Evolutionary conservation across 2,888 invertebrate species (phyloP), one percentile per base, ranked within the genome.

Genomic region (Adelphocoris suturalis): DNA sequence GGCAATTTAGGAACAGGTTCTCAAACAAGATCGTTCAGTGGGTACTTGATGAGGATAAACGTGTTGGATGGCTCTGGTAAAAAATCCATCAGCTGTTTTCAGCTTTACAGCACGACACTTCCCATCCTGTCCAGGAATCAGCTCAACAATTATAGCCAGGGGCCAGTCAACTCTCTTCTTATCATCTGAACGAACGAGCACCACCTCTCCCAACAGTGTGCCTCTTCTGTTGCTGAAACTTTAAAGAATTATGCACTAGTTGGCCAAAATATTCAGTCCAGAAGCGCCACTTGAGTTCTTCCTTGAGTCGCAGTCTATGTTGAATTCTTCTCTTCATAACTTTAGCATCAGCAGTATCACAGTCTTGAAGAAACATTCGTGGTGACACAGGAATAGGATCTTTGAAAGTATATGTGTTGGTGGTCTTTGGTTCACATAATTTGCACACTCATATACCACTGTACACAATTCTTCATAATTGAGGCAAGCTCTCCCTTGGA

Each of bases 301-400:
- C 47, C 57, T 61, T 90, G 12, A 87, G n/a, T 11, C 46, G 37
- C 2, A 61, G 52, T 19, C 82, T 48, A n/a, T 86, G 76, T 28
- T 28, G 81, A 23, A 82, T 47, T 19, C 81, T 81, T 16, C 46
- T 48, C 12, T 27, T 75, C 1, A 91, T 46, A n/a, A 28, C 46
- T 14, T 27, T 47, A 27, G 61, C 55, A 19, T 81, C 90, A 57
- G 80, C 46, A 19, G 19, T 37, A 46, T 90, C 86, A 19, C 2
- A 78, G 86, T 46, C 90, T 23, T 84, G 89, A 0, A 91, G 37
- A 61, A 92, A 92, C 92, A 92, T 92, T 9, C 90, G 87, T 27
- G 92, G 92, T 28, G 92, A 91, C 16, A 91, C 91, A 0, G 92
- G 90, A 75, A 28, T 90, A 23, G 92, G 76, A 75, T 92, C 92